Evolutionary conservation across 2,888 invertebrate species (phyloP), one percentile per base, ranked within the genome.

Genomic region (Phortica magna): DNA sequence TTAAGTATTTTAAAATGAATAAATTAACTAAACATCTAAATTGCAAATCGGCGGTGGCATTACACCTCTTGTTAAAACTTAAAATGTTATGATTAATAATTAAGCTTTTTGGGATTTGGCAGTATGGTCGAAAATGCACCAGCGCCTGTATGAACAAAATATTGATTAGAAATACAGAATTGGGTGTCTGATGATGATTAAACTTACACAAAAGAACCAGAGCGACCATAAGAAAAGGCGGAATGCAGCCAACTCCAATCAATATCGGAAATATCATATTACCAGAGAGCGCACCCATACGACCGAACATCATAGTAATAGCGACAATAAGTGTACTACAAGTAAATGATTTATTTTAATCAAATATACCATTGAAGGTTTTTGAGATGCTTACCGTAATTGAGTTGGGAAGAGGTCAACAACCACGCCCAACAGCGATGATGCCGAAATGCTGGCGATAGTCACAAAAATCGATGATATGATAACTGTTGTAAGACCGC

Each of bases 261-360:
- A 96, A 93, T 39, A 94, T 92, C 0, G 96, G 96, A 86, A 96
- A 96, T 3, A 94, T 88, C 67, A 96, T 91, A 81, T 96, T 96
- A 5, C 96, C 96, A 2, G 94, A 90, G 59, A 95, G 93, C 7
- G 96, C 95, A 7, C 96, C 96, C 14, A 94, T 84, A 57, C 96
- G 93, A 1, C 95, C 96, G 71, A 93, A 92, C 95, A 96, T 95
- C 93, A 96, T 93, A 53, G 94, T 94, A 6, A 94, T 92, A 0
- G 95, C 94, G 82, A 96, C 93, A 0, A 95, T 94, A 94, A 95
- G 94, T 1, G 95, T 95, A 89, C 95, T 95, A 48, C 1, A 48
- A 48, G 9, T 48, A 14, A 7, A 12, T 12, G 48, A 48, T 12
- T 48, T n/a, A n/a, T n/a, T 9, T 48, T 48, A 5, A 12, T 12